Evolutionary conservation across 2,888 invertebrate genomes (phyloP).

Genomic region (Laspeyria flexula): DNA sequence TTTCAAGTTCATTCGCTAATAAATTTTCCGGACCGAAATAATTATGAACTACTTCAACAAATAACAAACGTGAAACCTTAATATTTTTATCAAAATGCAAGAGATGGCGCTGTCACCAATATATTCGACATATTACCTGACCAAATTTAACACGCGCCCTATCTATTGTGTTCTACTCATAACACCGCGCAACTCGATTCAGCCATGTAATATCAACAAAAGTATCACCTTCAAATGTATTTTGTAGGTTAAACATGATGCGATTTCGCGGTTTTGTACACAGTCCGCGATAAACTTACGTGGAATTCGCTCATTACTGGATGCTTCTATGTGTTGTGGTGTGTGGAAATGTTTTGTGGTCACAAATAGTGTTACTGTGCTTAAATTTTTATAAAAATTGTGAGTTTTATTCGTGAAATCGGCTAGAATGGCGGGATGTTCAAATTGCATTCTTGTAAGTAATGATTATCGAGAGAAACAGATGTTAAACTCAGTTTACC

Average conservation of each 20-base stretch:
- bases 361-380: slow-evolving; percentile 46
- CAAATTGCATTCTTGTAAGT: slow-evolving; percentile 59
- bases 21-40: background rate
- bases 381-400: slow-evolving; percentile 27
- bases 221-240: slow-evolving; percentile 85
- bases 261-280: slow-evolving; percentile 79
- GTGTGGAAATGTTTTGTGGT: slow-evolving; percentile 35
- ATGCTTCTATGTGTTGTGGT: slow-evolving; percentile 55
- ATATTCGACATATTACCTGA: slow-evolving; percentile 59
- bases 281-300: slow-evolving; percentile 66
- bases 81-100: slow-evolving; percentile 29
- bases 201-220: slow-evolving; percentile 81
- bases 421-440: slow-evolving; percentile 67
- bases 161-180: slow-evolving; percentile 45
- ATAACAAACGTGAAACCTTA: slow-evolving; percentile 1
- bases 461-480: slow-evolving; percentile 6
- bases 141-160: slow-evolving; percentile 56
- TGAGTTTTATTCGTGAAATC: slow-evolving; percentile 37
- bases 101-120: slow-evolving; percentile 72
- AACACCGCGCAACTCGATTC: slow-evolving; percentile 39
- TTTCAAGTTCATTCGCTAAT: background rate
- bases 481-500: background rate
- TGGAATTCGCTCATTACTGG: slow-evolving; percentile 50
- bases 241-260: slow-evolving; percentile 85
- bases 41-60: background rate